Conservation (phyloP, 2,888 invertebrate species). For the Salpingus planirostris region DNA sequence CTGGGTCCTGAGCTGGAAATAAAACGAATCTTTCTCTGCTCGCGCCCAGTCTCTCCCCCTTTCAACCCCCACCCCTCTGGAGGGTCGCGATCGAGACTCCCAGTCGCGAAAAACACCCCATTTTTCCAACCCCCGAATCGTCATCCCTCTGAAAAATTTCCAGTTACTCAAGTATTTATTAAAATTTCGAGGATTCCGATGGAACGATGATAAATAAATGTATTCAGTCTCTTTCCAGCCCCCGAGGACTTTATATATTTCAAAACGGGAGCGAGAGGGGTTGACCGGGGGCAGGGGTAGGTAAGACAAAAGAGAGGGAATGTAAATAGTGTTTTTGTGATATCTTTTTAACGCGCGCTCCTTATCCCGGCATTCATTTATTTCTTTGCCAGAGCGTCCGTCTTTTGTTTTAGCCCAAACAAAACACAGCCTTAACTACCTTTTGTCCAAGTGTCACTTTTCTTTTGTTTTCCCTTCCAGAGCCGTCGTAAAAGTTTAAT, state of each 20-base stretch:
- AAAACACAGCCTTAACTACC: conserved; percentile 44
- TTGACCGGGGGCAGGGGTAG: no score
- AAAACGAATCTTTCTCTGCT: conserved; percentile 12
- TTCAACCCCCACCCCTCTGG: no score
- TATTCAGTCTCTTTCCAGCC: conserved; percentile 18
- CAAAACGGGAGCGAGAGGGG: no score
- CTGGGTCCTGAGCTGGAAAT: conserved; percentile 16
- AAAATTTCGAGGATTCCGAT: no score
- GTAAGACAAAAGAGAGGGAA: conserved; percentile 39
- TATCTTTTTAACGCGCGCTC: conserved; percentile 42
- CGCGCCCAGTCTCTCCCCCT: no score
- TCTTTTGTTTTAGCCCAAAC: conserved; percentile 39
- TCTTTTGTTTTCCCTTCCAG: conserved; percentile 37
- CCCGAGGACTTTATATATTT: conserved; percentile 25
- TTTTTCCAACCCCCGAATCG: no score
- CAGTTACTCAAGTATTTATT: no score
- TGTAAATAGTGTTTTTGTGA: conserved; percentile 45
- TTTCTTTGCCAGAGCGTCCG: conserved; percentile 39
- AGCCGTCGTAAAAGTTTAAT: conserved; percentile 38
- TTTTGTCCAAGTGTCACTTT: conserved; percentile 44
- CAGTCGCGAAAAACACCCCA: no score
- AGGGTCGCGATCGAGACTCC: no score
- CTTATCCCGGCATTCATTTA: conserved; percentile 41
- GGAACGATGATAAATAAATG: no score
- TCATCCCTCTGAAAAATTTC: no score